A percentile compares a stretch with the other conserved stretches of the same genome.
Conservation (phyloP, 1,140 invertebrate species). For the Cotesia vestalis region DNA sequence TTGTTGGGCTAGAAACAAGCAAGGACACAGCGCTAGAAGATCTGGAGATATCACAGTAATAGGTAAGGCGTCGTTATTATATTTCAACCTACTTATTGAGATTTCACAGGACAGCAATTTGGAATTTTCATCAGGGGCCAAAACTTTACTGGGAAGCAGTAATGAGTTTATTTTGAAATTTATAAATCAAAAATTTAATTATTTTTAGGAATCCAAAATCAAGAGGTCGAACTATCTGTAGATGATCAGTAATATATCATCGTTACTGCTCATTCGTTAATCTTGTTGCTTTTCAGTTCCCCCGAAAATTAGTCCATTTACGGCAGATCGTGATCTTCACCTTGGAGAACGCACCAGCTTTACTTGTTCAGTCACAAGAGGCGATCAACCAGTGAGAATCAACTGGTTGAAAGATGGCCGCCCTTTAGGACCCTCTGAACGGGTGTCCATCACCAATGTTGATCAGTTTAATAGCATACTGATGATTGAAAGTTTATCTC, state of each 20-base stretch:
- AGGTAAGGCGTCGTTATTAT: constrained; percentile 67
- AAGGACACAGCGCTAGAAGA: constrained; percentile 76
- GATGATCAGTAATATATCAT: neutral
- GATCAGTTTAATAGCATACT: constrained; percentile 82
- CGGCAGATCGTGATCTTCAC: constrained; percentile 75
- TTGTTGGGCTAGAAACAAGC: constrained; percentile 79
- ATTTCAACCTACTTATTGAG: constrained; percentile 14
- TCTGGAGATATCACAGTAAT: constrained; percentile 79
- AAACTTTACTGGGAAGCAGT: neutral
- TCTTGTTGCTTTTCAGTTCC: constrained; percentile 74
- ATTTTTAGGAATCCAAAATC: neutral
- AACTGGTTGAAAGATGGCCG: constrained; percentile 81
- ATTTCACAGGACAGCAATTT: constrained; percentile 20
- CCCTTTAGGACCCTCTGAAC: constrained; percentile 70
- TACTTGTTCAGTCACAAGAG: constrained; percentile 81
- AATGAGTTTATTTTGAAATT: neutral
- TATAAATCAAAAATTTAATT: neutral
- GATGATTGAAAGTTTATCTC: constrained; percentile 80
- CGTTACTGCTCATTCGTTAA: constrained; percentile 45
- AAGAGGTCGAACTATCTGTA: neutral
- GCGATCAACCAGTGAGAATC: constrained; percentile 79
- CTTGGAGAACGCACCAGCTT: constrained; percentile 80
- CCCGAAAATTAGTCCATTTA: constrained; percentile 82
- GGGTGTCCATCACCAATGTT: constrained; percentile 75
- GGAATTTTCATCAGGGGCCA: neutral